Percentiles rank a stretch among this genome's conserved stretches.
phyloP scores from a whole-genome alignment of 92 coral and sea anemone species.

The Zoanthus solanderi region DNA sequence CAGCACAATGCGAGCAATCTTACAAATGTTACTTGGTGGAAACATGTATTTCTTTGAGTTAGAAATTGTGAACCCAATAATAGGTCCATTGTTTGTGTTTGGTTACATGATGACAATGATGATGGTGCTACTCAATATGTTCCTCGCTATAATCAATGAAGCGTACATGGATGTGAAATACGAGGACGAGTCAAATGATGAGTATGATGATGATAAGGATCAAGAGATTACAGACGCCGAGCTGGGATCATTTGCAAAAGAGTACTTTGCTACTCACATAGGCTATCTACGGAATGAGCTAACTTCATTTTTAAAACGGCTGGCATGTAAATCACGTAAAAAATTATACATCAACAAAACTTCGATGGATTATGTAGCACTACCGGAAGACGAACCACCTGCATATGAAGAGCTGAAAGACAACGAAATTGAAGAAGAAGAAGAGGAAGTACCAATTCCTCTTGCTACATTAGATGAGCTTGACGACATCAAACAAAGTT shows the following conservation, averaged over 20 bases:
- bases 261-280: slow-evolving; percentile 53
- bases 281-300: slow-evolving; percentile 54
- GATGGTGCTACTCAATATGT: slow-evolving; percentile 72
- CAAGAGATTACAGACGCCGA: slow-evolving; percentile 68
- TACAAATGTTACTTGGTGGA: slow-evolving; percentile 81
- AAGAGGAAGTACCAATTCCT: slow-evolving; percentile 25
- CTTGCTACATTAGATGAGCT: slow-evolving; percentile 57
- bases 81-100: slow-evolving; percentile 81
- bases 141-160: slow-evolving; percentile 77
- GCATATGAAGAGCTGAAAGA: background rate
- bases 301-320: slow-evolving; percentile 48
- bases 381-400: slow-evolving; percentile 48
- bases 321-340: slow-evolving; percentile 27
- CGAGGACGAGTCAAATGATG: slow-evolving; percentile 6
- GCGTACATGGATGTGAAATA: slow-evolving; percentile 60
- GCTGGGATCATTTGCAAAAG: slow-evolving; percentile 69
- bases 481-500: slow-evolving; percentile 54
- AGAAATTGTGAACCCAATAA: slow-evolving; percentile 54
- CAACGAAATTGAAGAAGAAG: slow-evolving; percentile 17
- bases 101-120: slow-evolving; percentile 69
- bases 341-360: slow-evolving; percentile 24
- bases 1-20: slow-evolving; percentile 71
- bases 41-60: slow-evolving; percentile 69
- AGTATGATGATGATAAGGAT: slow-evolving; percentile 11
- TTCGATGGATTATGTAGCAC: slow-evolving; percentile 47